phyloP scores from a whole-genome alignment of 2,113 vertebrate species.

The Sorex fumeus region DNA sequence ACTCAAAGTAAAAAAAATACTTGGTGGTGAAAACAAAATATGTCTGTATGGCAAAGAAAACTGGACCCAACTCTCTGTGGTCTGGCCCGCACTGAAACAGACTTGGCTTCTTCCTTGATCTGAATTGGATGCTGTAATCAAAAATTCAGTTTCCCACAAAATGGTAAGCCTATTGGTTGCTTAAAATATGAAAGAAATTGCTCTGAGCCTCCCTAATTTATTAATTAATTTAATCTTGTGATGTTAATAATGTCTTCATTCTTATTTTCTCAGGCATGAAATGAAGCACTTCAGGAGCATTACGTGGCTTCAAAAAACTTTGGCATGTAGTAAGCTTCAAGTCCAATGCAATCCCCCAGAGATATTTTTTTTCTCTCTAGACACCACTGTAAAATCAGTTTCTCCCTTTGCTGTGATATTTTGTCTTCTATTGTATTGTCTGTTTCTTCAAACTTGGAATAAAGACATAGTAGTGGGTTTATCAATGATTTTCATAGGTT shows the following conservation, averaged over 20 bases:
- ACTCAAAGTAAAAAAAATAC: background rate
- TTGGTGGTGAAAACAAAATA: background rate
- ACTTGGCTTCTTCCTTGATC: background rate
- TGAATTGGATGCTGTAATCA: constrained; percentile 14
- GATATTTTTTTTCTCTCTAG: background rate
- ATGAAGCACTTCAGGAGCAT: background rate
- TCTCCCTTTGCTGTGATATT: background rate
- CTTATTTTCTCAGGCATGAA: constrained; percentile 32
- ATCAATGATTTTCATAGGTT: background rate
- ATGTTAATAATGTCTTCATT: constrained; percentile 44
- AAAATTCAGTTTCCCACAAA: background rate
- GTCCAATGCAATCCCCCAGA: background rate
- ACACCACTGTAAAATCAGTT: background rate
- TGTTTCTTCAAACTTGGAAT: background rate
- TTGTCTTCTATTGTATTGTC: constrained; percentile 23
- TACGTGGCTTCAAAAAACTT: constrained; percentile 49
- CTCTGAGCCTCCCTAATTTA: background rate
- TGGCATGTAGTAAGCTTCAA: constrained; percentile 11
- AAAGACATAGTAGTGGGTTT: constrained; percentile 28
- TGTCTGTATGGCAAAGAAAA: constrained; percentile 6
- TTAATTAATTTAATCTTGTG: constrained; percentile 47
- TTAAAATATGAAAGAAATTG: constrained; percentile 35
- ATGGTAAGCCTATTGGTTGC: background rate
- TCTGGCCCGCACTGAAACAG: background rate
- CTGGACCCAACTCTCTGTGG: background rate